Conservation (phyloP, 1,140 invertebrate genomes). For the Araneus ventricosus region DNA sequence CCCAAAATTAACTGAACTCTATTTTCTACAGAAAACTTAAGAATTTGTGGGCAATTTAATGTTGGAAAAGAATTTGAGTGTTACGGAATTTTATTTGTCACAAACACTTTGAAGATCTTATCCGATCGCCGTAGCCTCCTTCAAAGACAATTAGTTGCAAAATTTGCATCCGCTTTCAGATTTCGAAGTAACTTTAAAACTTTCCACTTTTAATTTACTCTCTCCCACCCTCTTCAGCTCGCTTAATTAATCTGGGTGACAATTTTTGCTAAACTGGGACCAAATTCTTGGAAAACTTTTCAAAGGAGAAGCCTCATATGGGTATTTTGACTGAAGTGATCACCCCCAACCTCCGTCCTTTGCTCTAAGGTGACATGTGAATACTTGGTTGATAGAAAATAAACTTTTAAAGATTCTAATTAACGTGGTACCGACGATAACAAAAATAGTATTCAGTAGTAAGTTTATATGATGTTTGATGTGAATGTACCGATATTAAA, state of each 20-base stretch:
- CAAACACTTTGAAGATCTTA: background rate
- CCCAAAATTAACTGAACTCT: no score
- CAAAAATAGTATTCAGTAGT: no score
- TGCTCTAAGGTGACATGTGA: no score
- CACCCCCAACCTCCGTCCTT: background rate
- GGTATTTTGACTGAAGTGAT: background rate
- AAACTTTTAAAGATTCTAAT: no score
- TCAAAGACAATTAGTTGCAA: background rate
- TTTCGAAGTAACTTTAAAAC: background rate
- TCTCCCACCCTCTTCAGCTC: background rate
- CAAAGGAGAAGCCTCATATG: background rate
- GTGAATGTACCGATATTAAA: no score
- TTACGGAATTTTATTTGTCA: background rate
- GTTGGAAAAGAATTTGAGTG: background rate
- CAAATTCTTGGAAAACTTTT: conserved; percentile 1
- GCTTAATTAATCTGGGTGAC: conserved; percentile 4
- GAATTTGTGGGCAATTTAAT: no score
- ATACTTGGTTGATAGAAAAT: no score
- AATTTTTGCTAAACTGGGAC: conserved; percentile 4
- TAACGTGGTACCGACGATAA: no score
- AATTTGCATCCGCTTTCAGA: background rate
- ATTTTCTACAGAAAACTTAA: no score
- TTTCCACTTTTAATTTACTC: conserved; percentile 16
- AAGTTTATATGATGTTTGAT: no score
- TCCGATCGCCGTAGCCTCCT: background rate